Base-by-base conservation (phyloP, 2,113 vertebrate species). In the Dasyornis broadbenti region DNA sequence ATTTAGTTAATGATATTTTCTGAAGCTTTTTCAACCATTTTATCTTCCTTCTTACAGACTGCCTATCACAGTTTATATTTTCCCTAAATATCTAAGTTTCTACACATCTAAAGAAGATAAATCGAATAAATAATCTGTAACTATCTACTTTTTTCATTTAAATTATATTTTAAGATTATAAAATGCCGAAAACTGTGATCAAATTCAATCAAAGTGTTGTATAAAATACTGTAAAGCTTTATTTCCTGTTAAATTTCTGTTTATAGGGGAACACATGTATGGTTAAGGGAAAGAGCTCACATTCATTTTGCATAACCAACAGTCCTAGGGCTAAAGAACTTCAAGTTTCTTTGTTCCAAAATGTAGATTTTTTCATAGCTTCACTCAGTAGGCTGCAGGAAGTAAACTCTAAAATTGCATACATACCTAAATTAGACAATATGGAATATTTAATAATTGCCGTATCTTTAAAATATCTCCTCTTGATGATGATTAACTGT, bases 201-300 rank as follows among this genome's bases (percentile, higher is more conserved):
- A 69, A 50, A 87, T 37, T 50, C 5, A n/a, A 73, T 73, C 2
- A 24, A 78, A 44, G 0, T 53, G 24, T 44, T 70, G 16, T 40
- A 82, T 79, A 49, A 82, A 85, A 5, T 66, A 63, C 4, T 44
- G 5, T 45, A 42, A 91, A 79, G 4, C 4, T 63, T n/a, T 63
- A 26, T 68, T 77, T 89, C 26, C 17, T 64, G 5, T 81, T 39
- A 64, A 65, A 45, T 22, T 28, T 63, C 30, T 72, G 14, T 40
- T 13, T 49, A 40, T 23, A 14, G 5, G 4, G 7, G 5, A 79
- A 37, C 5, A 14, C 0, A 3, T 24, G 2, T 56, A 56, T 5
- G 4, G 16, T 65, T 65, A 79, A 65, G 19, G 31, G n/a, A 75
- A 81, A 3, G 22, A 81, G 7, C 13, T 91, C 42, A 57, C 16